Percentiles rank a stretch among this genome's conserved stretches.
Evolutionary conservation across 2,797 vertebrate species (phyloP).

Genomic region (Paguma larvata): DNA sequence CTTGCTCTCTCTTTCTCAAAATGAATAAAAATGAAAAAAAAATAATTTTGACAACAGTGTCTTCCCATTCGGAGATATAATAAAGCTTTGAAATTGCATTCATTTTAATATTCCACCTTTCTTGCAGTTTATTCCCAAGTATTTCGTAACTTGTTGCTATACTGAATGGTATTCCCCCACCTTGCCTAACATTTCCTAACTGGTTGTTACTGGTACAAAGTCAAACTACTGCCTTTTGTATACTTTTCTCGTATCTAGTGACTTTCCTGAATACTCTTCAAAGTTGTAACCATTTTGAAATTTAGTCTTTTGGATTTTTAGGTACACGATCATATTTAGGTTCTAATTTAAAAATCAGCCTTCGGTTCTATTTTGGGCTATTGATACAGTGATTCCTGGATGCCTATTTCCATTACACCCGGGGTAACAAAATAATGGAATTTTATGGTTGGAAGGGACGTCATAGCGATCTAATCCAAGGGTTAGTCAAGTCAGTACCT

Average conservation of each 20-base stretch:
- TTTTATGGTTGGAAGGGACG: not conserved
- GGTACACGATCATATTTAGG: not conserved
- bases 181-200: slow-evolving; percentile 5
- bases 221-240: slow-evolving; percentile 28
- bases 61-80: slow-evolving; percentile 20
- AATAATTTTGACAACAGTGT: not conserved
- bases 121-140: not conserved
- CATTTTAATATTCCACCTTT: slow-evolving; percentile 38
- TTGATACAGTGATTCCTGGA: slow-evolving; percentile 50
- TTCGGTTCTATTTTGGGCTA: not conserved
- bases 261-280: slow-evolving; percentile 42
- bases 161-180: not conserved
- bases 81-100: slow-evolving; percentile 48
- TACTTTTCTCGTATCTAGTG: not conserved
- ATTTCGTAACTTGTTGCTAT: slow-evolving; percentile 49
- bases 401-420: slow-evolving; percentile 1
- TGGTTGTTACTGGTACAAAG: slow-evolving; percentile 8
- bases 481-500: not conserved
- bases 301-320: slow-evolving; percentile 24
- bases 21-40: too few species aligned
- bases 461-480: slow-evolving; percentile 33
- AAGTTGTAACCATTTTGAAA: slow-evolving; percentile 59
- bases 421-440: slow-evolving; percentile 53
- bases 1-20: too few species aligned
- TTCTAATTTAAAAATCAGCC: slow-evolving; percentile 54